Percentiles rank a stretch among this genome's conserved stretches.
phyloP scores from a whole-genome alignment of 2,113 vertebrate species.

The Columbina picui region DNA sequence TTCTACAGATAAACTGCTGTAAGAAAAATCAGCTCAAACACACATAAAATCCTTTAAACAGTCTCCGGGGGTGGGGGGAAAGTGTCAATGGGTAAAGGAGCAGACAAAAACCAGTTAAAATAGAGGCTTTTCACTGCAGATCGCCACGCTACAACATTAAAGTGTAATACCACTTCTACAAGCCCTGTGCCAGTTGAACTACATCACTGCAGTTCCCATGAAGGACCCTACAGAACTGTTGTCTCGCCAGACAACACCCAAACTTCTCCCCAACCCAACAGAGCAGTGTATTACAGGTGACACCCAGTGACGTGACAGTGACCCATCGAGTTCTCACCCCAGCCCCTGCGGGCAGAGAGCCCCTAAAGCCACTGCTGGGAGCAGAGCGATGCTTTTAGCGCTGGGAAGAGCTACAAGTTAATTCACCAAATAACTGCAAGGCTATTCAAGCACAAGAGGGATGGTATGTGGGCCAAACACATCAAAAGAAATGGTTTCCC shows the following conservation, averaged over 20 bases:
- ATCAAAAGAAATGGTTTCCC: background rate
- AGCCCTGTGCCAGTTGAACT: background rate
- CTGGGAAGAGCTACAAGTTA: background rate
- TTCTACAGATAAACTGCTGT: background rate
- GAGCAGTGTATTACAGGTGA: background rate
- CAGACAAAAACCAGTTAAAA: background rate
- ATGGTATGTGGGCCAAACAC: accelerated
- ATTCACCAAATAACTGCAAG: background rate
- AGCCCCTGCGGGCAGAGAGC: background rate
- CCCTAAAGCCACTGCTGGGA: background rate
- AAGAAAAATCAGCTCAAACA: background rate
- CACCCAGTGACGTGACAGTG: accelerated
- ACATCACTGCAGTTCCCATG: background rate
- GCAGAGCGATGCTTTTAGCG: background rate
- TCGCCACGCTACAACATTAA: background rate
- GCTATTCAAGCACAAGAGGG: accelerated
- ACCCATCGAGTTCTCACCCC: background rate
- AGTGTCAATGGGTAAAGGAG: background rate
- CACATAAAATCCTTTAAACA: background rate
- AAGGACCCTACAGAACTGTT: accelerated
- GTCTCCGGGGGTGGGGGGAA: background rate
- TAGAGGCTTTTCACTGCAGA: background rate
- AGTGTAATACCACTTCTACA: background rate
- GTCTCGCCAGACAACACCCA: background rate
- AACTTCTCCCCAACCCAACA: accelerated